Evolutionary conservation across 1,140 invertebrate genomes (phyloP), one percentile per base, ranked within the genome.

Genomic region (Neotoxoptera formosana): DNA sequence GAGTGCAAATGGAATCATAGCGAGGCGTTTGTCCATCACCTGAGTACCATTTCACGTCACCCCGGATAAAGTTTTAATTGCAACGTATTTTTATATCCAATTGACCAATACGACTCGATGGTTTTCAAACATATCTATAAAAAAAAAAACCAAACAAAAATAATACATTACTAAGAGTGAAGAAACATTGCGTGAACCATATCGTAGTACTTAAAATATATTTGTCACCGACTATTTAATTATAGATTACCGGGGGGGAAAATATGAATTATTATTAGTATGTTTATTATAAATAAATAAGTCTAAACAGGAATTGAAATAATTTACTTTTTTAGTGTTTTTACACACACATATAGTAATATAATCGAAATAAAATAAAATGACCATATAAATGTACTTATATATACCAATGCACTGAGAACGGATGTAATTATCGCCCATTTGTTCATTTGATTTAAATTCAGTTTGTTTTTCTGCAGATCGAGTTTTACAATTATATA

Each of bases 1-100:
- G 17, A 84, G 23, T 45, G 30, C 34, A 8, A 83, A 51, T 48
- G 20, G n/a, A 83, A 45, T 93, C 91, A 93, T 93, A 2, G 91
- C 81, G 91, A 51, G 36, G 81, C 23, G 76, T 84, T 84, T 9
- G 91, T 93, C 90, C 90, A 93, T 93, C 81, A 93, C 81, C 91
- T 93, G 47, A 86, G 91, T 84, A 93, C 91, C 91, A 93, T 93
- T 84, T 93, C 91, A 93, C 91, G 47, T 45, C n/a, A 14, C 81
- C 11, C 36, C 23, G 0, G n/a, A 47, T 90, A 11, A 14, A 53
- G 14, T 36, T 53, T 56, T 51, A 17, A 88, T 36, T 56, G 45
- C 7, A 8, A 76, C n/a, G 30, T 76, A n/a, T 76, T 53, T 51
- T 60, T 90, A 56, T 23, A 60, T 30, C n/a, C 20, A 67, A 45